Percentiles rank a stretch among this genome's conserved stretches.
Evolutionary conservation across 2,113 vertebrate species (phyloP).

Genomic region (Tapirus terrestris): DNA sequence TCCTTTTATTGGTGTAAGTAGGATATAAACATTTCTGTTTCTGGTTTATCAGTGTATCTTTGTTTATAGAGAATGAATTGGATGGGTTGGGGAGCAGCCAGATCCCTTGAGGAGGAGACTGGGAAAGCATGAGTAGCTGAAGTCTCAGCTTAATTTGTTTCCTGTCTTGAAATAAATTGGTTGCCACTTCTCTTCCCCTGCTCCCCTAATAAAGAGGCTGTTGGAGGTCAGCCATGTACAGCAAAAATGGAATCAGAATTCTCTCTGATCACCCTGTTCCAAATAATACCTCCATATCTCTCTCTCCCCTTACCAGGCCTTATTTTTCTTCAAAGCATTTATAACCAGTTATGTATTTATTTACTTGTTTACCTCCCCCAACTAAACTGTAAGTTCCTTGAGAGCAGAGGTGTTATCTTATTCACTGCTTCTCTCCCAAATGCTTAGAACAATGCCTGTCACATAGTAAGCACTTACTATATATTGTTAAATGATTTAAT

Average conservation of each 20-base stretch:
- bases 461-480: neutral
- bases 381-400: neutral
- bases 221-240: neutral
- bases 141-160: neutral
- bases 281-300: neutral
- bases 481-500: constrained; percentile 33
- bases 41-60: neutral
- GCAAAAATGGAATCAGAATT: neutral
- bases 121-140: neutral
- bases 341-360: neutral
- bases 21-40: neutral
- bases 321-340: constrained; percentile 31
- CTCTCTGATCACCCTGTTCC: neutral
- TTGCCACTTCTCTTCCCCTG: neutral
- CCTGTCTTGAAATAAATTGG: neutral
- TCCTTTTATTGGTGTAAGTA: neutral
- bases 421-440: neutral
- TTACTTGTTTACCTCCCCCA: constrained; percentile 18
- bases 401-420: constrained; percentile 5
- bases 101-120: neutral
- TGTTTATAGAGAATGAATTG: neutral
- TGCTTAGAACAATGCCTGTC: constrained; percentile 20
- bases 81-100: neutral
- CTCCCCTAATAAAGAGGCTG: neutral
- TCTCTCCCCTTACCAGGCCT: neutral